These are phyloP conservation scores for Choristoneura rosaceana DNA, from an alignment of 2,888 invertebrate genomes.

Conservation along the genomic window DNA sequence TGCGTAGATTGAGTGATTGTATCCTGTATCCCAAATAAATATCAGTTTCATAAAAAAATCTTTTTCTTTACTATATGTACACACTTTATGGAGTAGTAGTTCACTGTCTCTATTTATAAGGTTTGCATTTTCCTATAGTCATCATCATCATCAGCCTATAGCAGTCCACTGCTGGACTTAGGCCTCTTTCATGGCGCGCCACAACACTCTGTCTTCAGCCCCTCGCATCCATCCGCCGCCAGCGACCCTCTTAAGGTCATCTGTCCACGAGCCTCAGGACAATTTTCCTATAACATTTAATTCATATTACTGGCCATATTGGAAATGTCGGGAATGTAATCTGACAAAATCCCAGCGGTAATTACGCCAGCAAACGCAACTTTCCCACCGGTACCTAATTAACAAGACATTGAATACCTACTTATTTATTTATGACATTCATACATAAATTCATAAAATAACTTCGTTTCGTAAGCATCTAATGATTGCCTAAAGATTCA, in stretches of 20 bases:
- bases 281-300: background rate
- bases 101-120: too few relatives aligned
- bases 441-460: too few relatives aligned
- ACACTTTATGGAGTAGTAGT: background rate
- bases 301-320: background rate
- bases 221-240: too few relatives aligned
- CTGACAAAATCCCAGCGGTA: background rate
- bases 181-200: too few relatives aligned
- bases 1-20: background rate
- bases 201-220: too few relatives aligned
- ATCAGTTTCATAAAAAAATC: conserved; percentile 3
- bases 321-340: background rate
- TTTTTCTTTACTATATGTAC: background rate
- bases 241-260: too few relatives aligned
- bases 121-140: too few relatives aligned
- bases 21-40: conserved; percentile 17
- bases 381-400: background rate
- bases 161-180: too few relatives aligned
- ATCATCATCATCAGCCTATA: too few relatives aligned
- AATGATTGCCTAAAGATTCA: too few relatives aligned
- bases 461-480: too few relatives aligned
- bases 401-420: background rate
- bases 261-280: too few relatives aligned
- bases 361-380: background rate
- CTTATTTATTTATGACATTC: background rate